A percentile compares a stretch with the other conserved stretches of the same genome.
These are phyloP conservation scores for Aphaenogaster rudis DNA, from an alignment of 1,140 invertebrate genomes.

Conservation along the genomic window DNA sequence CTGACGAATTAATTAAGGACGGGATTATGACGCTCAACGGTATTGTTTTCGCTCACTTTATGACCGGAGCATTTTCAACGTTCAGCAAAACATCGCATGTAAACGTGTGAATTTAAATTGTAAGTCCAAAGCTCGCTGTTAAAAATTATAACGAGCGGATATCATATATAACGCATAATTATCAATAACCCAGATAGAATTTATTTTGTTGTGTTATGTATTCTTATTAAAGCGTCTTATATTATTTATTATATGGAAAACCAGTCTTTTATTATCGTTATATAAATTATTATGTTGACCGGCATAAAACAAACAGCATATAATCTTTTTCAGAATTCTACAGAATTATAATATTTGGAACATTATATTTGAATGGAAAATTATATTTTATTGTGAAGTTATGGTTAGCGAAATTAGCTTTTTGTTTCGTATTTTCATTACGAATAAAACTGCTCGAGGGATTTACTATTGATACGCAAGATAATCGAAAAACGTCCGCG, in stretches of 20 bases:
- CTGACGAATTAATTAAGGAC: slow-evolving; percentile 59
- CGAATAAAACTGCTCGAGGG: neutral
- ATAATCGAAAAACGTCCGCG: slow-evolving; percentile 12
- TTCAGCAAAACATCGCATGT: slow-evolving; percentile 25
- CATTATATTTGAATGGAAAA: neutral
- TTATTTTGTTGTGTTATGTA: neutral
- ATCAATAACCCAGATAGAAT: neutral
- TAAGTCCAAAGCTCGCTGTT: neutral
- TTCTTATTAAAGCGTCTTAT: neutral
- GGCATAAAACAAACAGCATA: neutral
- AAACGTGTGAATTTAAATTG: slow-evolving; percentile 41
- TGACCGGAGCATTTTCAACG: slow-evolving; percentile 16
- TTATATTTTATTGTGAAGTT: slow-evolving; percentile 1
- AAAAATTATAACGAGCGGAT: slow-evolving; percentile 17
- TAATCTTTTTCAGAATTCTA: neutral
- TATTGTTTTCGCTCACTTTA: slow-evolving; percentile 52
- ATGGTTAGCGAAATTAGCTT: neutral
- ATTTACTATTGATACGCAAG: slow-evolving; percentile 4
- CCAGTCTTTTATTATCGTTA: neutral
- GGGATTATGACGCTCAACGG: slow-evolving; percentile 53
- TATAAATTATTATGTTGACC: neutral
- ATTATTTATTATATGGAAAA: neutral
- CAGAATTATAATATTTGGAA: neutral
- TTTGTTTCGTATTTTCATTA: slow-evolving; percentile 26
- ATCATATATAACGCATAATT: slow-evolving; percentile 12